phyloP scores from a whole-genome alignment of 1,140 invertebrate genomes.

The Pogonognathellus flavescens region DNA sequence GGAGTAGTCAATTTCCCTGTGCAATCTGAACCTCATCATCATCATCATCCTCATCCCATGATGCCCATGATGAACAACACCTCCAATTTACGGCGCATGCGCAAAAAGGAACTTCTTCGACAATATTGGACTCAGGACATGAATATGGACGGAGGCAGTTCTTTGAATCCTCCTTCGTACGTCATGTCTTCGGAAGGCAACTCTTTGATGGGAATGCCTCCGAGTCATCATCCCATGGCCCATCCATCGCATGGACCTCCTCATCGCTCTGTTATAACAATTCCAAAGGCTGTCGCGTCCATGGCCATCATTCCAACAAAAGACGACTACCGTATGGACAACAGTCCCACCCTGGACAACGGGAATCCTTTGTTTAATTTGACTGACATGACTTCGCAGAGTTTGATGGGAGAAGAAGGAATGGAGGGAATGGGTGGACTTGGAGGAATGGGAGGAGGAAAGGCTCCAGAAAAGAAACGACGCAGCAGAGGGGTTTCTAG shows the following conservation, averaged over 20 bases:
- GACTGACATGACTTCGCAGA: neutral
- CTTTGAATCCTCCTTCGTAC: slow-evolving; percentile 69
- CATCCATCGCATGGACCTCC: slow-evolving; percentile 75
- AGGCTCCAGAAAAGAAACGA: slow-evolving; percentile 64
- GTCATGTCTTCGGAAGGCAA: neutral
- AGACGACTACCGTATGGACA: slow-evolving; percentile 80
- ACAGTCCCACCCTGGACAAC: slow-evolving; percentile 21
- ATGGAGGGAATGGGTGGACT: too few relatives aligned
- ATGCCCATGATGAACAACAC: slow-evolving; percentile 70
- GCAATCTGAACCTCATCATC: slow-evolving; percentile 68
- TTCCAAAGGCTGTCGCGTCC: slow-evolving; percentile 87
- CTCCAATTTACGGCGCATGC: slow-evolving; percentile 84
- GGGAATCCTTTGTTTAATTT: slow-evolving; percentile 18
- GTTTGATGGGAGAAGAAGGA: too few relatives aligned
- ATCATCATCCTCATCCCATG: slow-evolving; percentile 64
- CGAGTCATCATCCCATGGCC: slow-evolving; percentile 71
- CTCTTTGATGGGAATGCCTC: slow-evolving; percentile 53
- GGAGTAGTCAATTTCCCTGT: slow-evolving; percentile 67
- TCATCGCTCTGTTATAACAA: slow-evolving; percentile 82
- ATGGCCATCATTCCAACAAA: slow-evolving; percentile 86
- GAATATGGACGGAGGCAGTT: slow-evolving; percentile 81
- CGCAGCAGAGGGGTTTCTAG: slow-evolving; percentile 68
- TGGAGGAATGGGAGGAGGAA: too few relatives aligned
- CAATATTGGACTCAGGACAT: slow-evolving; percentile 89
- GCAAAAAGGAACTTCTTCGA: slow-evolving; percentile 88